Evolutionary conservation across 2,888 invertebrate genomes (phyloP).

Genomic region (Conomelus anceps): DNA sequence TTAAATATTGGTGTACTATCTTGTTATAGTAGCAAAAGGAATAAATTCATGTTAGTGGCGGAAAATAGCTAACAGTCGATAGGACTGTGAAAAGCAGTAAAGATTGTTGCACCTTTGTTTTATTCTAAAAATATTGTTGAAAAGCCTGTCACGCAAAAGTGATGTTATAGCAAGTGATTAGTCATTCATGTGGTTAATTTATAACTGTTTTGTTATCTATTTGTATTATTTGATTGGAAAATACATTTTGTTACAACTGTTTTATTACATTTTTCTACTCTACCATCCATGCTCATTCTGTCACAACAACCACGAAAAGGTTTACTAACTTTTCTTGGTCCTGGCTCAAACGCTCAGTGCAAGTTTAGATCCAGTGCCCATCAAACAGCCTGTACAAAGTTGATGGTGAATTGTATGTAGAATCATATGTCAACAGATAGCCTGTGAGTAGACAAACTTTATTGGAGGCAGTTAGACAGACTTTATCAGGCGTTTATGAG

Average conservation of each 20-base stretch:
- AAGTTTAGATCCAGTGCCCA: no score
- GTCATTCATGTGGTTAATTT: background rate
- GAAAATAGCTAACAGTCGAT: background rate
- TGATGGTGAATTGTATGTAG: no score
- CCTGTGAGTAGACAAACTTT: no score
- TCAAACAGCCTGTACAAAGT: no score
- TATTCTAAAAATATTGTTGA: background rate
- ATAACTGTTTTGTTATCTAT: background rate
- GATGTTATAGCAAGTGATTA: background rate
- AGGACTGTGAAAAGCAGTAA: background rate
- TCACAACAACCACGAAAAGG: background rate
- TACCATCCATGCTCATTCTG: background rate
- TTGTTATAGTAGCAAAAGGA: background rate
- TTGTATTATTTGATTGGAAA: background rate
- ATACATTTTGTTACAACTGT: background rate
- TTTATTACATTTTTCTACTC: background rate
- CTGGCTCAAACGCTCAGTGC: no score
- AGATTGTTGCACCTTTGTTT: background rate
- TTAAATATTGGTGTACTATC: background rate
- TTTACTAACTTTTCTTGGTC: no score
- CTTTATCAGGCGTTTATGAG: no score
- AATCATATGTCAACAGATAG: no score
- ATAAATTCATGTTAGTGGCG: background rate
- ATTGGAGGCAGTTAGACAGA: no score
- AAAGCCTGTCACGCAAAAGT: background rate